Conservation (phyloP, 2,888 invertebrate genomes). For the Trachelus tabidus region DNA sequence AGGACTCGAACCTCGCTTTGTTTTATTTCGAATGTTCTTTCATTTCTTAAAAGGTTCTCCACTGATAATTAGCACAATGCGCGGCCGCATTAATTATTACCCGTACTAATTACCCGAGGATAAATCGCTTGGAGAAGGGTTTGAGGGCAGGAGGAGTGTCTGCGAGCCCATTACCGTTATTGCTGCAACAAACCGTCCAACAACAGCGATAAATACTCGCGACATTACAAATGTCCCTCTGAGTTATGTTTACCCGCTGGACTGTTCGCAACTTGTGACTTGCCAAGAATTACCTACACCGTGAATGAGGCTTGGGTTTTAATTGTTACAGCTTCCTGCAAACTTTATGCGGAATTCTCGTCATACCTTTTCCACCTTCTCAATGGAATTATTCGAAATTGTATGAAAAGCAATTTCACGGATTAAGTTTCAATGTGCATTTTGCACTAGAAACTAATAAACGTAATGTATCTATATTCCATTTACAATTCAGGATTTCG, state of each 20-base stretch:
- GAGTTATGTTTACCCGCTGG: constrained; percentile 57
- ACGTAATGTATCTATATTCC: background rate
- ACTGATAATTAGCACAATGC: constrained; percentile 65
- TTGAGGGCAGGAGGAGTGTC: constrained; percentile 25
- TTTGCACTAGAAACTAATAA: background rate
- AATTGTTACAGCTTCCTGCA: background rate
- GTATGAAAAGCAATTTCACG: constrained; percentile 3
- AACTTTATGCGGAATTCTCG: background rate
- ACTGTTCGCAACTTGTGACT: background rate
- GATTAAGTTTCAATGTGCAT: background rate
- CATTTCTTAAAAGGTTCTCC: constrained; percentile 66
- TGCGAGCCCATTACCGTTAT: constrained; percentile 63
- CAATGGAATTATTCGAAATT: constrained; percentile 17
- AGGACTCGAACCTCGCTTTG: constrained; percentile 38
- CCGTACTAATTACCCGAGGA: constrained; percentile 65
- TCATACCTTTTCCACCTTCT: background rate
- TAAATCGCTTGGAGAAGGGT: constrained; percentile 56
- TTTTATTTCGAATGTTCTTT: constrained; percentile 66
- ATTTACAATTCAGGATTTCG: background rate
- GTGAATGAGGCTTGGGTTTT: background rate
- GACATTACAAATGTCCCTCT: constrained; percentile 54
- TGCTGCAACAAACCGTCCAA: constrained; percentile 64
- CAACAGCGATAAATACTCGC: constrained; percentile 61
- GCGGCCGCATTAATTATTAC: constrained; percentile 65
- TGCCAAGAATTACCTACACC: background rate